Conservation (phyloP, 2,797 vertebrate genomes). For the Coluber constrictor region DNA sequence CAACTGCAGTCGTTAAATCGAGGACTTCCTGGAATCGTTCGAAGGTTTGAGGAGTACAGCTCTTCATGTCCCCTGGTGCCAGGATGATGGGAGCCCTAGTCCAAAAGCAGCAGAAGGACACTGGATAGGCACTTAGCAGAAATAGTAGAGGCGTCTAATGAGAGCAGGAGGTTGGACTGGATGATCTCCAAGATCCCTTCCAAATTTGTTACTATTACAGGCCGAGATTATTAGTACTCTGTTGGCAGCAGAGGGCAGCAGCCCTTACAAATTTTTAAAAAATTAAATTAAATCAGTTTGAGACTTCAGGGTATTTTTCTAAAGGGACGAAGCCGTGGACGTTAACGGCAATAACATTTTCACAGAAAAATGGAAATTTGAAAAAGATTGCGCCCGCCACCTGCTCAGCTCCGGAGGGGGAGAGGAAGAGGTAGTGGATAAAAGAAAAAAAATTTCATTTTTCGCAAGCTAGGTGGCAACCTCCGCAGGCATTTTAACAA, state of each 20-base stretch:
- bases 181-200: no score
- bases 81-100: neutral
- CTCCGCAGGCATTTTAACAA: neutral
- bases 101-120: neutral
- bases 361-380: no score
- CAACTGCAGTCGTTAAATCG: no score
- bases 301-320: neutral
- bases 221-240: no score
- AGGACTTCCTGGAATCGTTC: no score
- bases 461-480: neutral
- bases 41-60: neutral
- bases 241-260: neutral
- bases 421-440: neutral
- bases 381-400: neutral
- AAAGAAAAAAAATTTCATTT: no score
- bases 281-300: neutral
- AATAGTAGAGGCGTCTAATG: no score
- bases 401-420: neutral
- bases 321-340: neutral
- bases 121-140: no score
- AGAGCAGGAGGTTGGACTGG: no score
- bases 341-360: no score
- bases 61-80: no score
- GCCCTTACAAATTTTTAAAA: neutral
- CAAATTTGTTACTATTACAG: no score